Base-by-base conservation (phyloP, 2,888 invertebrate genomes). In the Dexiosoma caninum region DNA sequence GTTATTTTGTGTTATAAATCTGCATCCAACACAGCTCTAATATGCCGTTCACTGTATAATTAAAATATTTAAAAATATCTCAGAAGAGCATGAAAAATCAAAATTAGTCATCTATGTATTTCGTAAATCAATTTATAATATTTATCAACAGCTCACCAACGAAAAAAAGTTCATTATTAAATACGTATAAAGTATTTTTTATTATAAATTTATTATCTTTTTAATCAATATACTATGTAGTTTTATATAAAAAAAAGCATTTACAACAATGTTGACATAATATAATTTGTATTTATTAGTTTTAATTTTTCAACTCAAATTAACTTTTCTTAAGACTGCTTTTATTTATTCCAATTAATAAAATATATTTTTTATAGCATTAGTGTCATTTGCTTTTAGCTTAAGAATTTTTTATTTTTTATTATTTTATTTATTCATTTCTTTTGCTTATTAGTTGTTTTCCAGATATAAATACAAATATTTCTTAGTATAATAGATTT, bases 211-310 rank as follows among this genome's bases (percentile, higher is more conserved):
- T 66, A 64, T 71, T 70, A 71, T 35, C 16, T 21, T 69, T 72
- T 72, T 69, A 69, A 69, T 77, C 37, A 77, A 74, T 77, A 81
- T 51, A n/a, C n/a, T n/a, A n/a, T n/a, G n/a, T n/a, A 77, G 30
- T 80, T 77, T 81, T 81, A 78, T 81, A 81, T n/a, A n/a, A n/a
- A n/a, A 81, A 81, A 81, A 81, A 81, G 81, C 81, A 81, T 78
- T 81, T 81, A 81, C 81, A 81, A 78, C 78, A 78, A 74, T 66
- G 78, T 81, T 78, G 78, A 74, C 64, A 62, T 53, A 40, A 67
- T 82, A 46, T 80, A 76, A 66, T 74, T 74, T 74, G 23, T 77
- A 27, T 76, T 37, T 66, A 10, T 40, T 55, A 51, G 14, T 35
- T 40, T 40, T 49, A 60, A 55, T 60, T 66, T 72, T 46, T 60